A percentile compares a stretch with the other conserved stretches of the same genome.
Evolutionary conservation across 2,797 vertebrate species (phyloP).

Genomic region (Neosilurus mollespiculum): DNA sequence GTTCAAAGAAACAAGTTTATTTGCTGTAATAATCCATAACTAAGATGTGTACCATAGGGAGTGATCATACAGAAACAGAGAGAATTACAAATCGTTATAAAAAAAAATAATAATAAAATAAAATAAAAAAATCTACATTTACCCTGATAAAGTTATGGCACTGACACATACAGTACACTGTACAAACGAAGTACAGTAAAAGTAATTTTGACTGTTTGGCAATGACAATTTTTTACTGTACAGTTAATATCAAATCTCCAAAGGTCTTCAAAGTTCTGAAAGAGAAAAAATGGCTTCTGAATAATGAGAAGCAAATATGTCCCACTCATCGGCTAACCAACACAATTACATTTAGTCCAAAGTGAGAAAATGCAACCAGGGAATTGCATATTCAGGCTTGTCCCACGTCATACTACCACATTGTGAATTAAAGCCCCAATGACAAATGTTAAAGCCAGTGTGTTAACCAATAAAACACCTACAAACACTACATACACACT

Average conservation of each 20-base stretch:
- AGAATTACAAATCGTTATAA: constrained; percentile 41
- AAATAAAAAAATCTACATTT: constrained; percentile 50
- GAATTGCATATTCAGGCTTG: constrained; percentile 34
- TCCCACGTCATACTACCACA: constrained; percentile 5
- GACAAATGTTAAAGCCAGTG: constrained; percentile 26
- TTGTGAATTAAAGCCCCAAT: background rate
- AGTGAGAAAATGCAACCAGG: constrained; percentile 38
- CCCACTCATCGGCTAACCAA: constrained; percentile 65
- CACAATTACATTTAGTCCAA: constrained; percentile 51
- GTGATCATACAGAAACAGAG: constrained; percentile 36
- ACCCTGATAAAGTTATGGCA: constrained; percentile 50
- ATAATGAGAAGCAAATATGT: constrained; percentile 81
- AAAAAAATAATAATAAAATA: too few species aligned
- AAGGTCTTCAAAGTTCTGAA: constrained; percentile 9
- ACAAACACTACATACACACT: background rate
- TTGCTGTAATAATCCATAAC: constrained; percentile 48
- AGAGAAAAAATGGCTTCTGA: constrained; percentile 73
- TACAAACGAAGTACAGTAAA: constrained; percentile 19
- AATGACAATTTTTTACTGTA: constrained; percentile 34
- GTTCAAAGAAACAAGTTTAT: constrained; percentile 73
- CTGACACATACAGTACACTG: background rate
- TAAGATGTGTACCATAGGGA: constrained; percentile 41
- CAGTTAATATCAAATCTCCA: constrained; percentile 53
- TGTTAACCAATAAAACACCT: constrained; percentile 27
- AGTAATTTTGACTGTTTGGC: constrained; percentile 17